Base-by-base conservation (phyloP, 2,888 invertebrate genomes). In the Agrochola lychnidis region DNA sequence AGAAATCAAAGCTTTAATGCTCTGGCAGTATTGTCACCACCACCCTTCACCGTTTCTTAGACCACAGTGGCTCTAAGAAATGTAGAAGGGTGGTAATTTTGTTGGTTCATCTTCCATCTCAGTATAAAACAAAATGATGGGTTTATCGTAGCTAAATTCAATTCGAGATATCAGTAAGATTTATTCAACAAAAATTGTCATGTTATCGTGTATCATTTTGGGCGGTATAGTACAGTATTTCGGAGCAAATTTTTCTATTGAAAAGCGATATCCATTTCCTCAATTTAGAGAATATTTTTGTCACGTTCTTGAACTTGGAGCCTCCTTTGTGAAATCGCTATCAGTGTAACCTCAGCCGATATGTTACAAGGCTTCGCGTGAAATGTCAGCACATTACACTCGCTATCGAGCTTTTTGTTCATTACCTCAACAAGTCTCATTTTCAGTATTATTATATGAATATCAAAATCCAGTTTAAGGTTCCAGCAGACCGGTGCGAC, bases 281-380 rank as follows among this genome's bases (percentile, higher is more conserved):
- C 7, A 4, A 40, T 25, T 12, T 2, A 19, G 0, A 25, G 2
- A 36, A 16, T 2, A 30, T 4, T 36, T 45, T 22, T 10, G 1
- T 16, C 10, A 51, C 2, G 12, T 68, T 63, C 4, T 40, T 61
- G 19, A 51, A 45, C 51, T 62, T 40, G 45, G 7, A 53, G 12
- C 0, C 68, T 45, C 25, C 22, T 36, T 0, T 30, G 16, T 30
- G 1, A 12, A 68, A 25, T 59, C 84, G 83, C 84, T 77, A 0
- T 0, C 73, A 66, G 19, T 84, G 9, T 0, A 0, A 73, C 81
- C 75, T 36, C 36, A 16, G 25, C 77, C 59, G 67, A 78, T 66
- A 40, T 76, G 78, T 80, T 85, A 82, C 85, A 87, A 87, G 84
- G 87, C 64, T 73, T 5, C 0, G 57, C 67, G 57, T 79, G 61